These are phyloP conservation scores for Alloplasta piceator DNA, from an alignment of 2,888 invertebrate species.

Conservation along the genomic window DNA sequence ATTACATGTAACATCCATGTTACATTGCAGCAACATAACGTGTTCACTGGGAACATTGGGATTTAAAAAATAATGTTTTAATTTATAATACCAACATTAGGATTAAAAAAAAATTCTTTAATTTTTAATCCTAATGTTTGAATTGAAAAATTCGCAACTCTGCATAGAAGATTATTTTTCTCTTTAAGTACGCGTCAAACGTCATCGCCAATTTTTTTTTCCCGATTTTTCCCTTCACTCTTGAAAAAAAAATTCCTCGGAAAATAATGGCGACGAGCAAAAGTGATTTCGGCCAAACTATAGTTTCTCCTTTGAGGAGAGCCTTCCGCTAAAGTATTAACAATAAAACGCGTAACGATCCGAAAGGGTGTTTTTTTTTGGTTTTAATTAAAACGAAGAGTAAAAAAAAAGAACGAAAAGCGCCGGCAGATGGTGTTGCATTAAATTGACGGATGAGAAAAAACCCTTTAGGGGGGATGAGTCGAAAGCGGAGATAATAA, in stretches of 20 bases:
- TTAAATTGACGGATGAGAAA: conserved; percentile 41
- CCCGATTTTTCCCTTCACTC: not conserved
- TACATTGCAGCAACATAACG: too few relatives aligned
- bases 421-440: conserved; percentile 6
- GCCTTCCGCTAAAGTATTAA: not conserved
- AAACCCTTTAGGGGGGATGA: conserved; percentile 13
- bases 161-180: too few relatives aligned
- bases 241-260: not conserved
- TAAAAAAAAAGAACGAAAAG: conserved; percentile 7
- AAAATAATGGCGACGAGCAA: not conserved
- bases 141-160: too few relatives aligned
- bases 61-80: too few relatives aligned
- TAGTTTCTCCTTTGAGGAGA: not conserved
- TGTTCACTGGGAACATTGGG: too few relatives aligned
- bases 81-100: too few relatives aligned
- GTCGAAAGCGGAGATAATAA: conserved; percentile 59
- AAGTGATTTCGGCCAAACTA: not conserved
- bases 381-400: not conserved
- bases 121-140: too few relatives aligned
- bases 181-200: too few relatives aligned
- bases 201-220: too few relatives aligned
- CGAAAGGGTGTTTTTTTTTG: too few relatives aligned
- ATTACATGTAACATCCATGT: too few relatives aligned
- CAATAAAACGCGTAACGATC: conserved; percentile 5
- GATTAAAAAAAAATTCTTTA: too few relatives aligned